Conservation (phyloP, 2,113 vertebrate genomes). For the Mungos mungo region DNA sequence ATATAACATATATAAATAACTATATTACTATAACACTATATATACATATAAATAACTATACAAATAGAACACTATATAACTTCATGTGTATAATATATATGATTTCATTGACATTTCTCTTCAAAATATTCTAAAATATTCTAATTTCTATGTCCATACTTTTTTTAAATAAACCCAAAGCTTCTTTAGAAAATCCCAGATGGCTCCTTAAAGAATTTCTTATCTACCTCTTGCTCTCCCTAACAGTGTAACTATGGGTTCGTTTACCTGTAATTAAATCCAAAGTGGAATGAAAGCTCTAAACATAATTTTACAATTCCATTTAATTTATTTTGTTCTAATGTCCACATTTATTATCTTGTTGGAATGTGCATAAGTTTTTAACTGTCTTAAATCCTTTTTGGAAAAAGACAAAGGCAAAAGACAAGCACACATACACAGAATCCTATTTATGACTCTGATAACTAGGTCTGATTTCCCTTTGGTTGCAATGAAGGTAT, state of each 20-base stretch:
- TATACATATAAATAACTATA: too few relatives aligned
- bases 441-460: not conserved
- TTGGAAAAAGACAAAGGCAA: constrained; percentile 20
- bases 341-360: not conserved
- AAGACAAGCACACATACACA: not conserved
- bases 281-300: not conserved
- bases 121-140: constrained; percentile 34
- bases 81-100: not conserved
- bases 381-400: constrained; percentile 22
- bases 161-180: constrained; percentile 20
- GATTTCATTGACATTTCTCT: not conserved
- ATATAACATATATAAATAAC: not conserved
- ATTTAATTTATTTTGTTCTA: constrained; percentile 31
- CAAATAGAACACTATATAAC: too few relatives aligned
- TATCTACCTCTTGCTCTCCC: not conserved
- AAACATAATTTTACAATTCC: not conserved
- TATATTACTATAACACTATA: not conserved
- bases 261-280: constrained; percentile 2
- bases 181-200: not conserved
- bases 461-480: constrained; percentile 17
- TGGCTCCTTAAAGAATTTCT: not conserved
- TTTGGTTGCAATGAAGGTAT: constrained; percentile 22
- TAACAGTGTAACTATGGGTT: not conserved
- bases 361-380: not conserved
- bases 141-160: not conserved